These are phyloP conservation scores for Anableps anableps DNA, from an alignment of 2,797 vertebrate species.

Conservation along the genomic window DNA sequence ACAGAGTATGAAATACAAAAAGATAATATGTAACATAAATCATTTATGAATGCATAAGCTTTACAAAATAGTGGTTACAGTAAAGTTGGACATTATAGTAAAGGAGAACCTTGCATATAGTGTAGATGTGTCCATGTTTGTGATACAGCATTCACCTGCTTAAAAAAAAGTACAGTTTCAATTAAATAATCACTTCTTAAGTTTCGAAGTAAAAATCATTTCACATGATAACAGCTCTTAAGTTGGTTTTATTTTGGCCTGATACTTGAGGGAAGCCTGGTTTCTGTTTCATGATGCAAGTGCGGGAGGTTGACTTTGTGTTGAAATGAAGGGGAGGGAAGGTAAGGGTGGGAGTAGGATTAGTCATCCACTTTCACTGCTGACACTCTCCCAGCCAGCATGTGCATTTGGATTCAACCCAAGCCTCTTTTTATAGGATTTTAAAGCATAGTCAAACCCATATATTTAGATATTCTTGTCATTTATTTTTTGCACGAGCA, in stretches of 20 bases:
- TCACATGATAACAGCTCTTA: neutral
- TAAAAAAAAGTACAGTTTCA: neutral
- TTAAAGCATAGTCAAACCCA: neutral
- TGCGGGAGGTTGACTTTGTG: constrained; percentile 21
- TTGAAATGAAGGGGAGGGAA: constrained; percentile 18
- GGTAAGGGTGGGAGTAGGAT: constrained; percentile 41
- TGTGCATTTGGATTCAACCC: constrained; percentile 12
- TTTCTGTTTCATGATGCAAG: constrained; percentile 15
- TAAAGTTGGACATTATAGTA: no score
- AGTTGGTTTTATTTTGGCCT: constrained; percentile 18
- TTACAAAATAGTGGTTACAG: neutral
- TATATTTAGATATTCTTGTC: neutral
- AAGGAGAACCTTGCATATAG: no score
- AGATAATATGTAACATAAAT: neutral
- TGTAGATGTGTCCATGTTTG: no score
- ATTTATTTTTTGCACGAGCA: neutral
- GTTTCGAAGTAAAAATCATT: neutral
- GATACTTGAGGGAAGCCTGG: constrained; percentile 43
- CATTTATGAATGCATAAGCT: neutral
- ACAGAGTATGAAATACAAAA: neutral
- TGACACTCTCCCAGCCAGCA: constrained; percentile 27
- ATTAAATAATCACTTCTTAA: neutral
- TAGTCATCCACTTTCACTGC: constrained; percentile 61
- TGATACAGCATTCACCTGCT: no score
- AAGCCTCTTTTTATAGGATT: constrained; percentile 4